A percentile compares a stretch with the other conserved stretches of the same genome.
Conservation (phyloP, 1,140 invertebrate genomes). For the Laupala kohalensis region DNA sequence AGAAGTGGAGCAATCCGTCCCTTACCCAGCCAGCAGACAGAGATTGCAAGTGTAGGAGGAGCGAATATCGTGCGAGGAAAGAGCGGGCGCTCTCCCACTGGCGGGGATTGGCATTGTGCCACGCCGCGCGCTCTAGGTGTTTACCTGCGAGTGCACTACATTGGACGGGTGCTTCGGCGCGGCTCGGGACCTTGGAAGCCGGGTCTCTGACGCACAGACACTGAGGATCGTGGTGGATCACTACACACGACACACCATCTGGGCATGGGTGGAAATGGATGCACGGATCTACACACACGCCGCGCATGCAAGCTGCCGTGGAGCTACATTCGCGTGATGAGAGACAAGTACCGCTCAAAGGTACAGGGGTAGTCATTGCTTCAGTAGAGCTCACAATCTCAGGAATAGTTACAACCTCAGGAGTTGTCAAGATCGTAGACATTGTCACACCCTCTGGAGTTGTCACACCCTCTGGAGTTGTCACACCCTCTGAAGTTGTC, state of each 20-base stretch:
- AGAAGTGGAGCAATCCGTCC: no score
- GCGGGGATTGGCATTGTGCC: constrained; percentile 14
- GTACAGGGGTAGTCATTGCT: no score
- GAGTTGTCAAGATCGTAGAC: no score
- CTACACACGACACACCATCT: constrained; percentile 28
- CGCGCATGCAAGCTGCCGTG: constrained; percentile 36
- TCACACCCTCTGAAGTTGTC: no score
- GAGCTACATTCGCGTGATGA: constrained; percentile 30
- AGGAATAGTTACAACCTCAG: not conserved
- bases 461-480: not conserved
- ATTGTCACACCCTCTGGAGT: no score
- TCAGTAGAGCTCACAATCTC: no score
- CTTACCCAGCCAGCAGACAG: constrained; percentile 5
- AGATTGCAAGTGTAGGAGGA: constrained; percentile 6
- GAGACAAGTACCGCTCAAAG: not conserved
- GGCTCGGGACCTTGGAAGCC: constrained; percentile 21
- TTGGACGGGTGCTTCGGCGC: constrained; percentile 21
- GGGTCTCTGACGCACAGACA: constrained; percentile 34
- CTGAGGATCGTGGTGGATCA: constrained; percentile 33
- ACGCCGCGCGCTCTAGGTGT: constrained; percentile 15
- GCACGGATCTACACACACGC: constrained; percentile 41
- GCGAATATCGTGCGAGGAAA: not conserved
- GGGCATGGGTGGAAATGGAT: constrained; percentile 27
- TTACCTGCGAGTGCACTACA: constrained; percentile 46
- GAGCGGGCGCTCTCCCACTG: not conserved